Conservation (phyloP, 2,797 vertebrate species). For the Delichon dasypus region DNA sequence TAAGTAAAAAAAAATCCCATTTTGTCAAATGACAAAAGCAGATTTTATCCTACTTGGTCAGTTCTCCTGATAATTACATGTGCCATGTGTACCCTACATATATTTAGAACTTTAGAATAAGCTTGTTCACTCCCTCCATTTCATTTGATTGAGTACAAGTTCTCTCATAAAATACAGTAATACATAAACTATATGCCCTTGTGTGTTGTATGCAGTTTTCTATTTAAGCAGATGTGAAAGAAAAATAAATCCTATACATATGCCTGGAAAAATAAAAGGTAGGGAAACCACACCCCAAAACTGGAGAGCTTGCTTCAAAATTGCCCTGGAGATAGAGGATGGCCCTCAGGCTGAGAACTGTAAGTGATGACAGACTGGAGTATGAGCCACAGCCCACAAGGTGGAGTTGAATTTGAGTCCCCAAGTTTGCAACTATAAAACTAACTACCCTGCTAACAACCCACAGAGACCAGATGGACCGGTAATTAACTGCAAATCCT, state of each 20-base stretch:
- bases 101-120: background rate
- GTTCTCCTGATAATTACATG: background rate
- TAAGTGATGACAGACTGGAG: background rate
- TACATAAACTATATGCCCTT: background rate
- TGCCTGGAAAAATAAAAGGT: background rate
- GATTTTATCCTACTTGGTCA: background rate
- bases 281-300: background rate
- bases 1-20: background rate
- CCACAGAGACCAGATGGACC: constrained; percentile 50
- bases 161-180: background rate
- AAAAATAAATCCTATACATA: background rate
- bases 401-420: background rate
- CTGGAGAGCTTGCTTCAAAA: background rate
- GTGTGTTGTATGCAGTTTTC: background rate
- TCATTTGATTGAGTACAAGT: background rate
- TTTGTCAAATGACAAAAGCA: background rate
- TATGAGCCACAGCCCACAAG: background rate
- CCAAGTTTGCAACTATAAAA: background rate
- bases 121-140: background rate
- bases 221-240: background rate
- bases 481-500: background rate
- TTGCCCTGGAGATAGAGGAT: background rate
- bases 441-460: background rate
- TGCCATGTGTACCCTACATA: background rate
- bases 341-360: background rate